phyloP scores from a whole-genome alignment of 2,888 invertebrate species.

The Apodemia mormo region DNA sequence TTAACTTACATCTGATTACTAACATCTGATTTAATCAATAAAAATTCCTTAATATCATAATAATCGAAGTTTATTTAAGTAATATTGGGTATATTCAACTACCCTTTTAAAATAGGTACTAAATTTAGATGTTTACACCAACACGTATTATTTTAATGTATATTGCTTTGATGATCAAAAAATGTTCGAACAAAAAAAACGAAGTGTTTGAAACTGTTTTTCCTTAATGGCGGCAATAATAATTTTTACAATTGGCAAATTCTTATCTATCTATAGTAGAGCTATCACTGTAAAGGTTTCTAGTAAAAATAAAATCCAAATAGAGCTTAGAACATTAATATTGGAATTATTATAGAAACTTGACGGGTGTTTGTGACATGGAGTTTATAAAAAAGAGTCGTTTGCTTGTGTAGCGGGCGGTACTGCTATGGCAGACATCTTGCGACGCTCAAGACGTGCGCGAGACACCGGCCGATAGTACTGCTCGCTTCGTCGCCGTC shows the following conservation, averaged over 20 bases:
- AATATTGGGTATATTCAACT: too few species aligned
- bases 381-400: constrained; percentile 39
- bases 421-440: constrained; percentile 73
- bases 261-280: not conserved
- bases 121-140: too few species aligned
- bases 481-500: constrained; percentile 80
- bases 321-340: not conserved
- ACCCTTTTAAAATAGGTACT: too few species aligned
- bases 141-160: too few species aligned
- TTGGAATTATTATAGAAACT: not conserved
- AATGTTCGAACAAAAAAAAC: too few species aligned
- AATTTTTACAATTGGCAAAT: not conserved
- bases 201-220: too few species aligned
- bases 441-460: constrained; percentile 70
- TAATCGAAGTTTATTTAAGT: too few species aligned
- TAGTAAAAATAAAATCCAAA: not conserved
- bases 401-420: constrained; percentile 62
- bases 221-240: too few species aligned
- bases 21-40: too few species aligned
- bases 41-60: too few species aligned
- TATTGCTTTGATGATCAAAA: too few species aligned
- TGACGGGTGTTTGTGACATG: not conserved
- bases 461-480: constrained; percentile 74
- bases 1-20: too few species aligned
- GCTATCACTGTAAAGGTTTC: not conserved